Base-by-base conservation (phyloP, 2,888 invertebrate species). In the Fissipunctia ypsillon region DNA sequence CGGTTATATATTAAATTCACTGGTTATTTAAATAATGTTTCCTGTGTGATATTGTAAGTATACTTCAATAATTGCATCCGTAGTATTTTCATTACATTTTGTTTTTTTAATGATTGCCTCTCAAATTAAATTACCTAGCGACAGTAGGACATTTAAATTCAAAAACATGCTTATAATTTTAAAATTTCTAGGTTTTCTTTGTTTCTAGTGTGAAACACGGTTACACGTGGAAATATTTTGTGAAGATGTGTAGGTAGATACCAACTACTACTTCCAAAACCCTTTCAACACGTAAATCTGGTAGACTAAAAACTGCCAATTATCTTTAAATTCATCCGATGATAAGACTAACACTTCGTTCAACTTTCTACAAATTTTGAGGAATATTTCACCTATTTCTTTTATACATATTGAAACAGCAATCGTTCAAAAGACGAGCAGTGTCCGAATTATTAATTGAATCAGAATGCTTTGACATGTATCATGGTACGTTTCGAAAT, bases 391-490 rank as follows among this genome's bases (percentile, higher is more conserved):
- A 1, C 3, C 1, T 22, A 1, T 38, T 48, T 38, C 9, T 16
- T 43, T 52, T 4, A 25, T 16, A 50, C 16, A 0, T n/a, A 50
- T 22, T 22, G 38, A 31, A 66, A 69, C 28, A 35, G 52, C 6
- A 28, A n/a, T 38, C 16, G 38, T 48, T 22, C n/a, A 28, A 31
- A 5, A 25, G 12, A 45, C 19, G 43, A 25, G 48, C 16, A 38
- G 7, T 22, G 0, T 16, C 31, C 19, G 19, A 38, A 73, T 35
- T n/a, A 28, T 45, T 71, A 9, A 74, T 56, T 41, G 14, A 35
- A 75, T 75, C 41, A 43, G 48, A 66, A 74, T 57, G 48, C 73
- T 66, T 74, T 56, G 48, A 57, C 25, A 73, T 28, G 12, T 56
- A 56, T 48, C 38, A 48, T 35, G 31, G 31, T 43, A 48, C 35